Base-by-base conservation (phyloP, 2,888 invertebrate genomes). In the Rotaria macrura region DNA sequence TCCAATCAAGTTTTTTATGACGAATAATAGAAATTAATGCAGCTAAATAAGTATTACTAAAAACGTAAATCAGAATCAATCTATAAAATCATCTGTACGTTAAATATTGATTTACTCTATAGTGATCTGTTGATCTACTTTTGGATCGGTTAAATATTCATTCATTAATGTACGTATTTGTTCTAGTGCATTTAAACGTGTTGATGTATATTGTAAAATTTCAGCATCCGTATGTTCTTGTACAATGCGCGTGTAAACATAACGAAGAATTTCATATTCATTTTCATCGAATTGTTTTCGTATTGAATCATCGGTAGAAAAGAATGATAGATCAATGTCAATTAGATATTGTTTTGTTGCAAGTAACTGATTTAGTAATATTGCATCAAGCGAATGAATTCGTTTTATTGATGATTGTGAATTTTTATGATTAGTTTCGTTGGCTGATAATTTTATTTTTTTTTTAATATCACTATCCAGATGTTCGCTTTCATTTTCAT, bases 251-350 rank as follows among this genome's bases (percentile, higher is more conserved):
- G 79, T 79, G 12, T 79, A 79, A 79, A 79, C 79, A n/a, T 40
- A 40, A 43, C 79, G 79, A 25, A 79, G 43, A n/a, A 79, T 43
- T 43, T 79, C 79, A 43, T 79, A 79, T 79, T 79, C 79, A 43
- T 79, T 79, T 79, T 79, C 79, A 43, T 79, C 79, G 5, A 79
- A 79, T 79, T 43, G 43, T 43, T 79, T 79, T 17, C 79, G 79
- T 79, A 79, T n/a, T 43, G 43, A 14, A 79, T 79, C 79, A 43
- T 79, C 79, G 0, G 79, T 79, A 10, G 79, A 79, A n/a, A 79
- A 79, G n/a, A 79, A 79, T 43, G 79, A 43, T 40, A 79, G 14
- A 43, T 79, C 79, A 79, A 79, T 79, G 43, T 79, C 79, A 43
- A 79, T 23, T n/a, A 79, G 3, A 43, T 43, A 43, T 79, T 40